Evolutionary conservation across 2,113 vertebrate genomes (phyloP).

Genomic region (Stercorarius parasiticus): DNA sequence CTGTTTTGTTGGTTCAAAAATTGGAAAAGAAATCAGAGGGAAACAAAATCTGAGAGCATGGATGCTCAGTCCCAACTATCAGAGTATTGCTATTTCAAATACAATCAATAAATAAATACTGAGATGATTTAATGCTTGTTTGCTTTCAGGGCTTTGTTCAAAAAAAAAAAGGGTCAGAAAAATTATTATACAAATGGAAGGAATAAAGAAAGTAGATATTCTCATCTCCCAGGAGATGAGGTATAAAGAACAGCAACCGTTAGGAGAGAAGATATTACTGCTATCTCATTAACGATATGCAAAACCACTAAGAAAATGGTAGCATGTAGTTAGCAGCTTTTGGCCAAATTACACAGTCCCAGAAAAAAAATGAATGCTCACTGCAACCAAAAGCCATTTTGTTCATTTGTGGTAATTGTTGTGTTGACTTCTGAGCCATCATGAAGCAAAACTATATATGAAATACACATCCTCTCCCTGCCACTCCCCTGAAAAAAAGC

Average conservation of each 20-base stretch:
- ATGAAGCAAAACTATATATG: neutral
- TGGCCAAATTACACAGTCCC: neutral
- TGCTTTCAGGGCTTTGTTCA: neutral
- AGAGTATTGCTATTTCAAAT: neutral
- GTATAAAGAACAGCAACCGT: neutral
- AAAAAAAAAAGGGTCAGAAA: neutral
- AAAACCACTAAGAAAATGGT: neutral
- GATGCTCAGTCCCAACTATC: neutral
- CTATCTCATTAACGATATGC: neutral
- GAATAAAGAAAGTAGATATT: neutral
- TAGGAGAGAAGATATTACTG: neutral
- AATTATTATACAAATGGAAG: neutral
- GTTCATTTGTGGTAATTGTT: neutral
- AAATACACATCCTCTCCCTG: neutral
- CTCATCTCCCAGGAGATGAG: neutral
- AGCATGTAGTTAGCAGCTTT: neutral
- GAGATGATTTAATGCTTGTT: neutral
- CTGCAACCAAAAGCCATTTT: neutral
- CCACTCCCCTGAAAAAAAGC: neutral
- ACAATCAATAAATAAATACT: neutral
- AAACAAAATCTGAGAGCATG: neutral
- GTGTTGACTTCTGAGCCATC: neutral
- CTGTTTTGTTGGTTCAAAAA: neutral
- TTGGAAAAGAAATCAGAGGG: neutral
- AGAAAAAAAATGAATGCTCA: neutral